Evolutionary conservation across 2,888 invertebrate genomes (phyloP).

Genomic region (Eristalis arbustorum): DNA sequence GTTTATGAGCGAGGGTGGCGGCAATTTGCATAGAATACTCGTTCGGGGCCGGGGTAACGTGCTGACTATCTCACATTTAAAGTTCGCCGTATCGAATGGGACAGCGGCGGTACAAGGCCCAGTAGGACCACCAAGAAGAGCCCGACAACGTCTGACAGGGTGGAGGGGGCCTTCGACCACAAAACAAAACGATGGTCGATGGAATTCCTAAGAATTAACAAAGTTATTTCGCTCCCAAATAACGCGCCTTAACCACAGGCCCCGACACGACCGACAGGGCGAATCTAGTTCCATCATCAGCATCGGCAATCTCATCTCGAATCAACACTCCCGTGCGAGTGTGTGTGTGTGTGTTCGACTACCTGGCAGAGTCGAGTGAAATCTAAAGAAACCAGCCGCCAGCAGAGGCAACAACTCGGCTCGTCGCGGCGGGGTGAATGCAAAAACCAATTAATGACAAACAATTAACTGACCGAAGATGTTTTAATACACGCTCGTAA

Average conservation of each 20-base stretch:
- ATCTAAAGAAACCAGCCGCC: neutral
- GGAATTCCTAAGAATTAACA: constrained; percentile 46
- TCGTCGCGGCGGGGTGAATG: constrained; percentile 35
- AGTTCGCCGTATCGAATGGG: constrained; percentile 25
- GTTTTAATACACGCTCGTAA: constrained; percentile 55
- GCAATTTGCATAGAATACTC: constrained; percentile 64
- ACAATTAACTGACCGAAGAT: constrained; percentile 63
- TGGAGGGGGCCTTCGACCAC: neutral
- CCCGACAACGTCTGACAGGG: neutral
- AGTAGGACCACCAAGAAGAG: constrained; percentile 48
- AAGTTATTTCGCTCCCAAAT: constrained; percentile 37
- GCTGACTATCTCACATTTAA: constrained; percentile 39
- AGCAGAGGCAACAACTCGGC: neutral
- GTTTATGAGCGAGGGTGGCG: constrained; percentile 1
- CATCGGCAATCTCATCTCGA: constrained; percentile 40
- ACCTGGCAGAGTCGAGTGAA: neutral
- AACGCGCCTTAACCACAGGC: constrained; percentile 3
- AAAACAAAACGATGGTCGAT: constrained; percentile 19
- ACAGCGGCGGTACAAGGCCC: neutral
- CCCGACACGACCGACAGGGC: neutral
- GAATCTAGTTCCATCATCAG: constrained; percentile 49
- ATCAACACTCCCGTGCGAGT: neutral
- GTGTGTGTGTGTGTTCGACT: neutral
- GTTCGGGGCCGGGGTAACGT: constrained; percentile 10
- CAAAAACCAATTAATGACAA: constrained; percentile 67